These are phyloP conservation scores for Decapterus maruadsi DNA, from an alignment of 2,797 vertebrate genomes.

Conservation along the genomic window DNA sequence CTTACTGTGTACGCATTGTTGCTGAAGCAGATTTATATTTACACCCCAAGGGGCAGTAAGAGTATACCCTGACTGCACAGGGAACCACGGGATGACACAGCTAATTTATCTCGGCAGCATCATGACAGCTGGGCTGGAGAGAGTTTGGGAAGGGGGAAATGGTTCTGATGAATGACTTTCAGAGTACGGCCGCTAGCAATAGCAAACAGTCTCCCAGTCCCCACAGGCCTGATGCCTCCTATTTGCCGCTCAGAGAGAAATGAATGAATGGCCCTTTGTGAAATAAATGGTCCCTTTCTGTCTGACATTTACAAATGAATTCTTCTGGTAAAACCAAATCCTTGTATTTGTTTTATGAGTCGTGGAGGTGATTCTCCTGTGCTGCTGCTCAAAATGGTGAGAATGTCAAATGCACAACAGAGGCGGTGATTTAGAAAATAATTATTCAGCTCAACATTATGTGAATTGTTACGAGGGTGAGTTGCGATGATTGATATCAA, in stretches of 20 bases:
- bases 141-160: slow-evolving; percentile 56
- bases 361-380: slow-evolving; percentile 40
- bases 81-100: slow-evolving; percentile 62
- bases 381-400: slow-evolving; percentile 6
- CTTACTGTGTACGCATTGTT: slow-evolving; percentile 29
- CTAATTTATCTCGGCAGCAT: slow-evolving; percentile 76
- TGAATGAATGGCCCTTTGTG: slow-evolving; percentile 75
- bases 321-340: slow-evolving; percentile 64
- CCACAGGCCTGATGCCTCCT: slow-evolving; percentile 62
- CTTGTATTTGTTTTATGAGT: slow-evolving; percentile 63
- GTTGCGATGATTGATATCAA: not conserved
- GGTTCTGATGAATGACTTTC: slow-evolving; percentile 80
- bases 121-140: slow-evolving; percentile 66
- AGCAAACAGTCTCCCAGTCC: slow-evolving; percentile 65
- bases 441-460: not conserved
- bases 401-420: slow-evolving; percentile 27
- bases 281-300: slow-evolving; percentile 72
- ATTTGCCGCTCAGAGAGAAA: slow-evolving; percentile 65
- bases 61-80: slow-evolving; percentile 42
- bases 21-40: slow-evolving; percentile 63
- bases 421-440: slow-evolving; percentile 30
- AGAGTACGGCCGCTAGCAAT: slow-evolving; percentile 63
- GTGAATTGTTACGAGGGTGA: not conserved
- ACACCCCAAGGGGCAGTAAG: slow-evolving; percentile 41
- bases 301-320: slow-evolving; percentile 74